Evolutionary conservation across 2,888 invertebrate species (phyloP).

Genomic region (Zygaena filipendulae): DNA sequence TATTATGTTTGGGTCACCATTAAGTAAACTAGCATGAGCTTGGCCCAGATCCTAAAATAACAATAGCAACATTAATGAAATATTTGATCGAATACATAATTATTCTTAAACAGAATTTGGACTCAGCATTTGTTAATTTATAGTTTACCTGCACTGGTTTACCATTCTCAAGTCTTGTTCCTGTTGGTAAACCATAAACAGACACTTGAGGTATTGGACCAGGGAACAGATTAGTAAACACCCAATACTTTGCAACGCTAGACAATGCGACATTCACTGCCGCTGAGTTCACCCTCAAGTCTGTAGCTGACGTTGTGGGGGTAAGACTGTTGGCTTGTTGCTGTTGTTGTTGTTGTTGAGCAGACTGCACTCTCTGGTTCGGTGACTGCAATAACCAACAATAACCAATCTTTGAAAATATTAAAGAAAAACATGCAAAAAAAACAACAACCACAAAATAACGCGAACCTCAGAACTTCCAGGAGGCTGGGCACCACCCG

Average conservation of each 20-base stretch:
- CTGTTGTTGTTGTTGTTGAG: slow-evolving; percentile 43
- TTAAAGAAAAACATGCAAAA: slow-evolving; percentile 23
- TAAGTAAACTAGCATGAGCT: slow-evolving; percentile 53
- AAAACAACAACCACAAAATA: slow-evolving; percentile 20
- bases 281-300: slow-evolving; percentile 72
- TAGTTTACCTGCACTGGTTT: slow-evolving; percentile 69
- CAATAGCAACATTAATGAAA: slow-evolving; percentile 8
- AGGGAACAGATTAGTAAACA: slow-evolving; percentile 83
- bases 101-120: no score
- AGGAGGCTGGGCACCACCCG: slow-evolving; percentile 69
- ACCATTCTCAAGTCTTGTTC: slow-evolving; percentile 70
- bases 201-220: slow-evolving; percentile 81
- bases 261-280: slow-evolving; percentile 77
- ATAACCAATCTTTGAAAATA: slow-evolving; percentile 26
- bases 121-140: no score
- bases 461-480: slow-evolving; percentile 64
- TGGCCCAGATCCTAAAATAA: slow-evolving; percentile 60
- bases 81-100: no score
- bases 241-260: slow-evolving; percentile 86
- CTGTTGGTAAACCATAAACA: slow-evolving; percentile 74
- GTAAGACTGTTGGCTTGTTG: slow-evolving; percentile 43
- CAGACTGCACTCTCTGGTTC: slow-evolving; percentile 45
- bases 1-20: slow-evolving; percentile 62
- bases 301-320: slow-evolving; percentile 70
- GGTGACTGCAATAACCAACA: slow-evolving; percentile 38